Percentiles rank a stretch among this genome's conserved stretches.
Conservation (phyloP, 2,797 vertebrate species). For the Poeciliopsis turneri region DNA sequence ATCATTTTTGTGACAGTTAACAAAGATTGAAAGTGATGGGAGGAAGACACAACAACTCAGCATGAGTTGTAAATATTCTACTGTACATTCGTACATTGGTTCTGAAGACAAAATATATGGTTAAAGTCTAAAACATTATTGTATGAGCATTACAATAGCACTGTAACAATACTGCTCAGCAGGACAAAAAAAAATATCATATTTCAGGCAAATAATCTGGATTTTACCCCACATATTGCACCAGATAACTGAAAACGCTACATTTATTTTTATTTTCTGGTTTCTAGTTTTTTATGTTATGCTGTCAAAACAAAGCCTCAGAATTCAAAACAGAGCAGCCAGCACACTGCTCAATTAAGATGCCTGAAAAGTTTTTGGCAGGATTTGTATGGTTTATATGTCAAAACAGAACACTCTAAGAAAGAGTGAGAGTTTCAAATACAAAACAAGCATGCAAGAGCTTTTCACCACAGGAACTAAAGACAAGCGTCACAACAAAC, state of each 20-base stretch:
- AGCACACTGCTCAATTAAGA: conserved; percentile 47
- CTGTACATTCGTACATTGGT: conserved; percentile 27
- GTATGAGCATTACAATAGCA: conserved; percentile 11
- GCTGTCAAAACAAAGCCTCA: conserved; percentile 57
- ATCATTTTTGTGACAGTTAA: conserved; percentile 57
- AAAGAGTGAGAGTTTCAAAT: conserved; percentile 40
- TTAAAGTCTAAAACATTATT: conserved; percentile 5
- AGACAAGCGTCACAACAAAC: conserved; percentile 71
- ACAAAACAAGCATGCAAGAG: conserved; percentile 48
- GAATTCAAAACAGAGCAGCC: conserved; percentile 52
- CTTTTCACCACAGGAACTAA: conserved; percentile 69
- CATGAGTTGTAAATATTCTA: conserved; percentile 42
- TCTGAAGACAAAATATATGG: conserved; percentile 12
- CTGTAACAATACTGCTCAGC: conserved; percentile 8
- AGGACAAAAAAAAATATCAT: conserved; percentile 11
- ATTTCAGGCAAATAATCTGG: conserved; percentile 20
- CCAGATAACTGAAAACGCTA: conserved; percentile 42
- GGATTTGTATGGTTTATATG: conserved; percentile 61
- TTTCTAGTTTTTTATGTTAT: conserved; percentile 3
- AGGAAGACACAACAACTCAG: conserved; percentile 50
- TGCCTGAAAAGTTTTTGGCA: conserved; percentile 24
- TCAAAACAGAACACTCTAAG: conserved; percentile 61
- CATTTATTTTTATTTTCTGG: conserved; percentile 41
- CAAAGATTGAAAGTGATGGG: conserved; percentile 59
- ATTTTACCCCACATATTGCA: conserved; percentile 18